These are phyloP conservation scores for Clarias gariepinus DNA, from an alignment of 2,113 vertebrate genomes.

Conservation along the genomic window DNA sequence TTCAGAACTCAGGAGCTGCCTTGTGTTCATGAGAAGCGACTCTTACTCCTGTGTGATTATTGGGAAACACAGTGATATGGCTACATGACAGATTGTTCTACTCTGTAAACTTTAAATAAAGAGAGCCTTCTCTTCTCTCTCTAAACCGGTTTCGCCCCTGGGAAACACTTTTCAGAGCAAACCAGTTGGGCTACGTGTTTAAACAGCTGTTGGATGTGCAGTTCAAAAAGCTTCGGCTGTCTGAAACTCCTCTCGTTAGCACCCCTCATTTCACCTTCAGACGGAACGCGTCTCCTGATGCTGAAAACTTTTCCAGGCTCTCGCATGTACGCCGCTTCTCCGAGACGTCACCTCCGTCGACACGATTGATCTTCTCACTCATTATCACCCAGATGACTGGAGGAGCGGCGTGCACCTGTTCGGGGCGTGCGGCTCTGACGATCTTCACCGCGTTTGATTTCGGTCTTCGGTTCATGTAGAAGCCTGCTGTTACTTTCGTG, in stretches of 20 bases:
- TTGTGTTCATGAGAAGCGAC: background rate
- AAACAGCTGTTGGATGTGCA: conserved; percentile 24
- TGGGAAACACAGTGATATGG: background rate
- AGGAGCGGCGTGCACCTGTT: conserved; percentile 28
- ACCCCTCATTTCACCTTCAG: conserved; percentile 46
- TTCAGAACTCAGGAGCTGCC: no score
- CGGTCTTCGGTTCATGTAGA: background rate
- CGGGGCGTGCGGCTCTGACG: background rate
- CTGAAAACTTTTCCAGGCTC: conserved; percentile 16
- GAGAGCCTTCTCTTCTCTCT: conserved; percentile 4
- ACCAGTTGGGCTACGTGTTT: conserved; percentile 27
- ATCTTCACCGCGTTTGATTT: conserved; percentile 6
- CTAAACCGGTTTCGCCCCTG: conserved; percentile 4
- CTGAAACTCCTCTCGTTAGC: conserved; percentile 40
- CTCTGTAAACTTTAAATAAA: background rate
- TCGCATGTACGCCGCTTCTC: background rate
- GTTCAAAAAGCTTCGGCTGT: conserved; percentile 33
- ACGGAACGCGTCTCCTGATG: conserved; percentile 7
- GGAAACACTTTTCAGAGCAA: conserved; percentile 20
- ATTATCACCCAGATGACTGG: conserved; percentile 40
- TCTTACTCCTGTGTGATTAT: background rate
- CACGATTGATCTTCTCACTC: conserved; percentile 52
- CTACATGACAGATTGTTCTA: background rate
- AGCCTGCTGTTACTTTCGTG: conserved; percentile 6
- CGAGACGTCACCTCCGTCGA: conserved; percentile 21